Base-by-base conservation (phyloP, 2,888 invertebrate genomes). In the Sesamia inferens region DNA sequence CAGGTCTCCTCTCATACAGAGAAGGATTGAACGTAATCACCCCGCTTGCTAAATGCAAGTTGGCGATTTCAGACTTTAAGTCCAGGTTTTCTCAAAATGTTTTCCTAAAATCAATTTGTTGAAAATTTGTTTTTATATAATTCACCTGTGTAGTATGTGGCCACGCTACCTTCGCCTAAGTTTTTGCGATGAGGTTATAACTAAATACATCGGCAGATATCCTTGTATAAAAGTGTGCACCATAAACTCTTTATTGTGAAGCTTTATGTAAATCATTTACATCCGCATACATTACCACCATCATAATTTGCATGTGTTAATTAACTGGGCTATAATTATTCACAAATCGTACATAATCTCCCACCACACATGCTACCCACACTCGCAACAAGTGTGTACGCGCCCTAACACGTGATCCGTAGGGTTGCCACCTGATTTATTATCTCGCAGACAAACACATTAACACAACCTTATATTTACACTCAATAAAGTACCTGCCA, bases 371-470 rank as follows among this genome's bases (percentile, higher is more conserved):
- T 74, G 85, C 44, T 64, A 51, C 48, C 63, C 72, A 66, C 57
- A 66, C 66, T 69, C 61, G 62, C 76, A 74, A 75, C 69, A 68
- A 80, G 73, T 78, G 64, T 73, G 75, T 68, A 44, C 65, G 31
- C 71, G 14, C 77, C 79, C 74, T 68, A 79, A 70, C 76, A 79
- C 69, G 48, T 74, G 79, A 47, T 67, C 64, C 64, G 69, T n/a
- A 85, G 86, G 77, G 78, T 74, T 83, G 73, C 82, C 80, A 82
- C 77, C 73, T 79, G 79, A 82, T 84, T 88, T 84, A 88, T 80
- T 71, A 81, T 74, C 81, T 79, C 57, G 42, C 69, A 71, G 79
- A 87, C 81, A 80, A 81, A 86, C 81, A 82, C 69, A 80, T 82
- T 68, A 76, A 31, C 54, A 70, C 87, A 79, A 81, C 67, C 68